Base-by-base conservation (phyloP, 2,113 vertebrate species). In the Chaenogobius annularis region DNA sequence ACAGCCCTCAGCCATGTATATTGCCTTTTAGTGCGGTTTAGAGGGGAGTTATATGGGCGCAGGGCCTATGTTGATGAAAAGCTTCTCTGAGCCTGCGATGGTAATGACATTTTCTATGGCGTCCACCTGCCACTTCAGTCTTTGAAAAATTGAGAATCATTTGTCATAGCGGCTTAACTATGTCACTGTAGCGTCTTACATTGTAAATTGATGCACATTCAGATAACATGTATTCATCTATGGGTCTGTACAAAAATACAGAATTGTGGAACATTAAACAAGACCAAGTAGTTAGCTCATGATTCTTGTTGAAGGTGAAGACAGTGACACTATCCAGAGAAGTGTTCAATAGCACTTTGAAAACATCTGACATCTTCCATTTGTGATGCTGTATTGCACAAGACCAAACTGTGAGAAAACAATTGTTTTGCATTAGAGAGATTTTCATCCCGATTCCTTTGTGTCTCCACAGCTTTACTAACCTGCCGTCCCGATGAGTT, bases 401-500 rank as follows among this genome's bases (percentile, higher is more conserved):
- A 31, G 3, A 13, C n/a, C 11, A 56, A 23, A 12, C 22, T 10
- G 12, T 26, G 11, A 22, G 22, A 58, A 22, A 58, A 58, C 55
- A 58, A 35, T 17, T 61, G 58, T 61, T 61, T 23, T 26, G 12
- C 23, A 5, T 59, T 59, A 31, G 56, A 7, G 23, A 31, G 58
- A 35, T 35, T 22, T 66, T 26, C 40, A 66, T 46, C 12, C 64
- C 20, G 47, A 23, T 19, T n/a, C 69, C 65, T 65, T 43, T 55
- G 61, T 58, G 69, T 70, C 11, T 66, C 19, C 81, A 12, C 89
- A 97, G 96, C 95, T 26, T 79, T 96, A 83, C 88, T 96, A 80
- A 95, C 96, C 12, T 99, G 97, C 85, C 93, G 80, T 10, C 96
- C 94, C 0, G 96, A 98, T 66, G 96, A 98, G 83, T 98, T 99